Base-by-base conservation (phyloP, 2,888 invertebrate genomes). In the Erynnis tages region DNA sequence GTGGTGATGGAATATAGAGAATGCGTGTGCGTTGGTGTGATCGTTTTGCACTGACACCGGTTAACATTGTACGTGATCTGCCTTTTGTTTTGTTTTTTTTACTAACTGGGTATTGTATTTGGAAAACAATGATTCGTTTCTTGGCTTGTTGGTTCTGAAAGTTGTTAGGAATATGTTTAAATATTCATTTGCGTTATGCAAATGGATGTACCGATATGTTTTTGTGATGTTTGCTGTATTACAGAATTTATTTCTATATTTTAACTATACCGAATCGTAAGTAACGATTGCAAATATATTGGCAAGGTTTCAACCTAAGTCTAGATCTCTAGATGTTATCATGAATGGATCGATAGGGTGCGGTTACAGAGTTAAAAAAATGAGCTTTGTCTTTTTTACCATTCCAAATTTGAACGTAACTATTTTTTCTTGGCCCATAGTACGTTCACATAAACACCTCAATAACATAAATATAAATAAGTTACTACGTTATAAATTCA, bases 1-100 rank as follows among this genome's bases (percentile, higher is more conserved):
- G 93, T 90, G 85, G 85, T 83, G 84, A 65, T 69, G 85, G 87
- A 77, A 61, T 84, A 87, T 87, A 71, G 85, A 87, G 87, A 85
- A 85, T 86, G 88, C 76, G 79, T 56, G 81, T 75, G 64, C 59
- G 58, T 37, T 17, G 80, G 47, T 47, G 13, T 30, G 30, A 16
- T 55, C 35, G 53, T 48, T 48, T 34, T 14, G 38, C 41, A 37
- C 34, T 52, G 30, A 29, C 48, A 46, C 21, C 29, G 19, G 27
- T 41, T 49, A 37, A 50, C 34, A 35, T 35, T 43, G 11, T 34
- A 29, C 13, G 19, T n/a, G 35, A 32, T 40, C 16, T 44, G 50
- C 30, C 44, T 30, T 34, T 52, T 52, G 52, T 45, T 52, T 38
- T 19, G 14, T 46, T 38, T 48, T 49, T 50, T 49, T 41, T 40